Percentiles rank a stretch among this genome's conserved stretches.
Evolutionary conservation across 2,797 vertebrate genomes (phyloP).

Genomic region (Crocidura indochinensis): DNA sequence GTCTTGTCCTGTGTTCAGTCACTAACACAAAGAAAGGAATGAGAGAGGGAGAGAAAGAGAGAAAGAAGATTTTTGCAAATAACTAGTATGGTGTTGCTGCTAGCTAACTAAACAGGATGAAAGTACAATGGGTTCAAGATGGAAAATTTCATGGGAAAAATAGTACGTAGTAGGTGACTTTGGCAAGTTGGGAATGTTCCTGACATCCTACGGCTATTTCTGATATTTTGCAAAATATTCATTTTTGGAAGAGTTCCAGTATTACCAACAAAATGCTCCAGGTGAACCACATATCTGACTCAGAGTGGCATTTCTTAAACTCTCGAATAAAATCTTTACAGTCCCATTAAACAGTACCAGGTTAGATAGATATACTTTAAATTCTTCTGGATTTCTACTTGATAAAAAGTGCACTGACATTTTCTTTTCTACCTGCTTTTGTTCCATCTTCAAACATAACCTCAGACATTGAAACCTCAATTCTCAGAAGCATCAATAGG

Average conservation of each 20-base stretch:
- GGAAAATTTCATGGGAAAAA: slow-evolving; percentile 30
- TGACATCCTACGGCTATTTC: slow-evolving; percentile 7
- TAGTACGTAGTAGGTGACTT: neutral
- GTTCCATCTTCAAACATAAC: neutral
- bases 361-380: neutral
- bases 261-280: neutral
- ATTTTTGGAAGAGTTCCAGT: neutral
- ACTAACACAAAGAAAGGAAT: too few relatives aligned
- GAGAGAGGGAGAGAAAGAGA: neutral
- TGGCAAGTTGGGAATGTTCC: neutral
- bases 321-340: slow-evolving; percentile 5
- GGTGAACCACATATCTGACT: neutral
- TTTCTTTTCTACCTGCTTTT: neutral
- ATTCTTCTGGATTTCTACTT: neutral
- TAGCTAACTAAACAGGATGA: neutral
- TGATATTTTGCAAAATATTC: slow-evolving; percentile 2
- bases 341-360: neutral
- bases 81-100: neutral
- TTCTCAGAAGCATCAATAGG: neutral
- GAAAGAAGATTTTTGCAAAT: neutral
- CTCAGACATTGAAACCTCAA: neutral
- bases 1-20: too few relatives aligned
- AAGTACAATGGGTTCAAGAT: neutral
- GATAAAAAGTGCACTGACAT: neutral
- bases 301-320: slow-evolving; percentile 12